Evolutionary conservation across 1,140 invertebrate species (phyloP), one percentile per base, ranked within the genome.

Genomic region (Caligus rogercresseyi): DNA sequence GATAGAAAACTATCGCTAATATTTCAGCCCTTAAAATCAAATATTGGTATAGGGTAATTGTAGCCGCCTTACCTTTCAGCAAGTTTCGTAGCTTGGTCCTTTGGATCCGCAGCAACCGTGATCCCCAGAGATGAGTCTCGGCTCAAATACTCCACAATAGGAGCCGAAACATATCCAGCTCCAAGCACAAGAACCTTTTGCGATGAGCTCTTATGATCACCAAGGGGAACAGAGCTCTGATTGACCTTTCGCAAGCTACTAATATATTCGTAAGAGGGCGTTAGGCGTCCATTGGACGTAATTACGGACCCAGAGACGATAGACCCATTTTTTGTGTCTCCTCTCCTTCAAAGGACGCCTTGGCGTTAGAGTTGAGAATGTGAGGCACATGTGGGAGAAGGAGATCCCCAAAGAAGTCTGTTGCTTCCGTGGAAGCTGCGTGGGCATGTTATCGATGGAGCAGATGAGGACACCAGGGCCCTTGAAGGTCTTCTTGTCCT

Each of bases 401-500:
- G 0, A 97, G 77, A 69, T 93, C 86, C 1, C 95, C 95, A 72
- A 98, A 99, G 72, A 93, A 92, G 70, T 98, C 93, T 0, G 95
- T 98, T 0, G 94, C 83, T 73, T 99, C 95, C 87, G 78, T 0
- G 96, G 96, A 51, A 99, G 76, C 72, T 99, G 96, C 0, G 96
- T 98, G 1, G 96, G 96, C 95, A 99, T 98, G 72, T 99, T 98
- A 74, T 98, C 95, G 65, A 99, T 98, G 2, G 90, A 95, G 72
- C 96, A 99, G 1, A 99, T 92, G 54, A 99, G 74, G 1, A 98
- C 92, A 19, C 96, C 96, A 0, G 88, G 85, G 1, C 93, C 93
- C 74, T 66, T 67, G 54, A 64, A 85, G 79, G 86, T 94, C 69
- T 96, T 95, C 0, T 84, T 91, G 66, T 95, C 89, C 71, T 93